Base-by-base conservation (phyloP, 1,140 invertebrate genomes). In the Drosophila fuyamai region DNA sequence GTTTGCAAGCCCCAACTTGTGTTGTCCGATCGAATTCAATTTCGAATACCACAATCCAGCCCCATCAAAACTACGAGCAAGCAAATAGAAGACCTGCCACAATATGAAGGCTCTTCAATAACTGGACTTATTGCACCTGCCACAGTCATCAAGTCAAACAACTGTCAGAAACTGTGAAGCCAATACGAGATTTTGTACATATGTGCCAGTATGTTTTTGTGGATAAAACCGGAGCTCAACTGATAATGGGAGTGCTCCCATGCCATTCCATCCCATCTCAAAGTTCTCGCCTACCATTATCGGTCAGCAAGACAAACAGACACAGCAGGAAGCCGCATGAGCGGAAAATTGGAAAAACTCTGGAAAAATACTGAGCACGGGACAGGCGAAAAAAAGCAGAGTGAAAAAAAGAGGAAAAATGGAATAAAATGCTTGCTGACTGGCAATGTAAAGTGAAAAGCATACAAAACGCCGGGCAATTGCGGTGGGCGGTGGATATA, bases 271-370 rank as follows among this genome's bases (percentile, higher is more conserved):
- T 32, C 38, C 29, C 40, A 48, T 48, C 61, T 66, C 32, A 66
- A 38, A 54, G 66, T 46, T 54, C n/a, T 38, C 66, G 51, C 68
- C 56, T 23, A 41, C 65, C 46, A 72, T 72, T 81, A 81, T 76
- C 72, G 78, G 78, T 81, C 78, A 81, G 74, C 65, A 76, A 81
- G 59, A 59, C 68, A 74, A 79, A 66, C 76, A 66, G 35, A 79
- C 46, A 50, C 60, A 71, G 63, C 80, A 79, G 81, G 75, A 83
- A 83, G 65, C 80, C 80, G 73, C 73, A 80, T 85, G 81, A 84
- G 81, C 77, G 81, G 81, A 85, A 84, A 84, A 84, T 84, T 84
- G 81, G 63, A 82, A 83, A 82, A 83, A 79, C 75, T 83, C 75
- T 70, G 80, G 63, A 76, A 84, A 83, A 84, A 79, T 62, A 83